Conservation (phyloP, 2,797 vertebrate genomes). For the Oreortyx pictus region DNA sequence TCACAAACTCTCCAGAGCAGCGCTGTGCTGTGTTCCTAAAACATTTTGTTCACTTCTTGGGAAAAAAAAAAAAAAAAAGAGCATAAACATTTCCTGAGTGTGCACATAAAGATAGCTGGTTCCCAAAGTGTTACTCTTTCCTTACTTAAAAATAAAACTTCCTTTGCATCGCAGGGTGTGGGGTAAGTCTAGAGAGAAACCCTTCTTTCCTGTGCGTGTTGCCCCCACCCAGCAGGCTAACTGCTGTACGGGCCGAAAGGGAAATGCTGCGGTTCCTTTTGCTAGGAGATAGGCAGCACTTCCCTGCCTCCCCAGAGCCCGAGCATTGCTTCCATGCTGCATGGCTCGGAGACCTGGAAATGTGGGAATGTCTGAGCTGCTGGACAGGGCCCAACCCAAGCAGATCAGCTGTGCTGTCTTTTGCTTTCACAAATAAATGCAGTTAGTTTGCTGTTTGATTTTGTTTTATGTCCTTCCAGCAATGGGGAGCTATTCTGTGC, state of each 20-base stretch:
- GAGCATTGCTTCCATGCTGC: not conserved
- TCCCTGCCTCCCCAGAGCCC: rapidly evolving
- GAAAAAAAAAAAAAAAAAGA: not conserved
- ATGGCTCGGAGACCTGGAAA: not conserved
- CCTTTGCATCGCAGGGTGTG: not conserved
- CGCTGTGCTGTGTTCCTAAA: not conserved
- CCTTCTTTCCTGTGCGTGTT: not conserved
- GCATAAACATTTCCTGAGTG: not conserved
- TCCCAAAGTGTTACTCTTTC: not conserved
- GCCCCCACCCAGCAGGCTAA: not conserved
- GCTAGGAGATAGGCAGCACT: not conserved
- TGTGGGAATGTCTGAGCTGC: not conserved
- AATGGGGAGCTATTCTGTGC: not conserved
- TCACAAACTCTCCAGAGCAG: not conserved
- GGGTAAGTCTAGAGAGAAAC: not conserved
- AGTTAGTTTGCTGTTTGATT: not conserved
- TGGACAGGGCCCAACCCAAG: not conserved
- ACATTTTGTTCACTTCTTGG: not conserved
- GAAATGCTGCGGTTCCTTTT: not conserved
- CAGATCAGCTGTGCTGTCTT: not conserved
- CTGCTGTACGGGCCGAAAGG: not conserved
- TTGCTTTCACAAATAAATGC: not conserved
- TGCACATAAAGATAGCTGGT: not conserved
- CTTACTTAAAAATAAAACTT: not conserved
- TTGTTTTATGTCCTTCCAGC: not conserved